Base-by-base conservation (phyloP, 1,140 invertebrate species). In the Tetraneura akinire region DNA sequence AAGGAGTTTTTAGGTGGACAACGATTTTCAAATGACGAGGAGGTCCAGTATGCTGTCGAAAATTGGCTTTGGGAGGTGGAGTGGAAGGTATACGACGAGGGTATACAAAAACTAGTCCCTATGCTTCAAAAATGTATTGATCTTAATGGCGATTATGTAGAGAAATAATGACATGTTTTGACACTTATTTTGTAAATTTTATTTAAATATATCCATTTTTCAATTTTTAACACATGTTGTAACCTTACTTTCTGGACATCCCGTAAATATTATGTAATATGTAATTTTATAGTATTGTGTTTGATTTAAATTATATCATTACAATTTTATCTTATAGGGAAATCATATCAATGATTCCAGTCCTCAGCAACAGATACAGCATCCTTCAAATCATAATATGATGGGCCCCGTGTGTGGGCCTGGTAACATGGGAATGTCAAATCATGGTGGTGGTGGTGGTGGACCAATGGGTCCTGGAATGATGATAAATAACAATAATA, bases 1-100 rank as follows among this genome's bases (percentile, higher is more conserved):
- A 64, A 83, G 66, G 37, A 74, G 3, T 80, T 78, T 57, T 80
- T 83, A 9, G 81, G 68, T 18, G 71, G 64, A 47, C 51, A 81
- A 81, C 70, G 29, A 14, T 83, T 82, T 68, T 66, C 81, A 55
- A 73, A 14, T 51, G 47, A 78, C 26, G 68, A 68, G n/a, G n/a
- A n/a, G n/a, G n/a, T n/a, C n/a, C n/a, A n/a, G n/a, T n/a, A n/a
- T n/a, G n/a, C n/a, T n/a, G n/a, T n/a, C n/a, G n/a, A n/a, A n/a
- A n/a, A n/a, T n/a, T n/a, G n/a, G n/a, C n/a, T n/a, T n/a, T n/a
- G n/a, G n/a, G n/a, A n/a, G n/a, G n/a, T n/a, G n/a, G n/a, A n/a
- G n/a, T n/a, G n/a, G n/a, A n/a, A n/a, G n/a, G n/a, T n/a, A n/a
- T n/a, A n/a, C n/a, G n/a, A n/a, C n/a, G 16, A 66, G 78, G 32